phyloP scores from a whole-genome alignment of 2,888 invertebrate genomes.

The Nemapogon koenigi region DNA sequence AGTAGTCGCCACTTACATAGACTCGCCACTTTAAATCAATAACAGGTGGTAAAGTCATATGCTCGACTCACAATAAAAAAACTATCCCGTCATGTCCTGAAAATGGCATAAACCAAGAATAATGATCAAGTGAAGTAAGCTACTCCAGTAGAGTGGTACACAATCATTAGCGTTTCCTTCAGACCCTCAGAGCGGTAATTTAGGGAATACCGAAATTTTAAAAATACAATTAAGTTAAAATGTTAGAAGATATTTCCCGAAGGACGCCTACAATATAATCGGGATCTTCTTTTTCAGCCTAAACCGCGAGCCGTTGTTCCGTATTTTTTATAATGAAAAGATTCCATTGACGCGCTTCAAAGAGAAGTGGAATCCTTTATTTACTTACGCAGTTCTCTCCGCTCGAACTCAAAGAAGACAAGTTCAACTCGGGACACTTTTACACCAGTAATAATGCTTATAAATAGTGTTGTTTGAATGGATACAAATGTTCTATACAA shows the following conservation, averaged over 20 bases:
- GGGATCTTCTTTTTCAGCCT: conserved; percentile 4
- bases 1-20: too few species aligned
- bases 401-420: conserved; percentile 2
- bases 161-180: conserved; percentile 2
- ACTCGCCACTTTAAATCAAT: too few species aligned
- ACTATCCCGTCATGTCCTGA: too few species aligned
- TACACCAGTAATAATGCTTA: too few species aligned
- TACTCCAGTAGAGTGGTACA: too few species aligned
- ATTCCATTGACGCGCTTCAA: conserved; percentile 9
- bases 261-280: conserved; percentile 6
- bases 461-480: too few species aligned
- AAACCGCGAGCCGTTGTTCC: conserved; percentile 4
- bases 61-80: too few species aligned
- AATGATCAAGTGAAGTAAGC: too few species aligned
- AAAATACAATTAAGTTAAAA: conserved; percentile 10
- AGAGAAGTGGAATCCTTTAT: conserved; percentile 8
- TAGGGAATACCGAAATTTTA: conserved; percentile 6
- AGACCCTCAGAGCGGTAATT: not conserved
- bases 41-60: too few species aligned
- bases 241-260: conserved; percentile 7
- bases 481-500: too few species aligned
- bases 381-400: conserved; percentile 6
- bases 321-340: conserved; percentile 12
- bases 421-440: too few species aligned
- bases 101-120: too few species aligned